Conservation (phyloP, 2,113 vertebrate species). For the rabbit (Oryctolagus cuniculus) region DNA sequence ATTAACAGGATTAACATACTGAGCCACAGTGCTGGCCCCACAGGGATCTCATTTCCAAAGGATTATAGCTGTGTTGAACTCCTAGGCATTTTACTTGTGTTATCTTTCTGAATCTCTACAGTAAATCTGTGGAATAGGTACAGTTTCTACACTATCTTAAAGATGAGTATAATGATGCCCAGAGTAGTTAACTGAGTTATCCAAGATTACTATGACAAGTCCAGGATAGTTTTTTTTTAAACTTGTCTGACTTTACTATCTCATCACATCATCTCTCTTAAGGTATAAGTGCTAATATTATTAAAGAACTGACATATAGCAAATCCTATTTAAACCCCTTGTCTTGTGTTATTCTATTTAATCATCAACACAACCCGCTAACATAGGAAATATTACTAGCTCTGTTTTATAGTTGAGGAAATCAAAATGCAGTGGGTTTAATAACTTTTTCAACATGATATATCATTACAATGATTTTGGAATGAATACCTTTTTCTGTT, state of each 20-base stretch:
- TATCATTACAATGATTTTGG: constrained; percentile 4
- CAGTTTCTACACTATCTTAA: background rate
- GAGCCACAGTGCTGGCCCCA: too few relatives aligned
- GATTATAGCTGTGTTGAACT: background rate
- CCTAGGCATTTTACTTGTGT: background rate
- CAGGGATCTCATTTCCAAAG: background rate
- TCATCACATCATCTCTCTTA: background rate
- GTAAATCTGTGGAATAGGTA: background rate
- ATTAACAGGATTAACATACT: too few relatives aligned
- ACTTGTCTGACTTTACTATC: background rate
- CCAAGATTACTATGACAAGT: background rate
- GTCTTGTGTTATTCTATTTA: background rate
- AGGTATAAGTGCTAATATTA: background rate
- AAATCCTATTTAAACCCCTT: background rate
- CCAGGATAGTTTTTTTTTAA: background rate
- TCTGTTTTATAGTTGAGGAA: background rate
- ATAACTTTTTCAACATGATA: background rate
- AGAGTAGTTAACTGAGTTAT: background rate
- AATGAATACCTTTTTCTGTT: background rate
- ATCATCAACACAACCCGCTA: background rate
- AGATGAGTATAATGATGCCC: background rate
- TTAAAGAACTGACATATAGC: background rate
- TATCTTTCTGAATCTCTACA: background rate
- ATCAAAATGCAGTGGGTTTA: background rate
- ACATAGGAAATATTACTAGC: background rate